Percentiles rank a stretch among this genome's conserved stretches.
Evolutionary conservation across 1,140 invertebrate species (phyloP).

Genomic region (Microplitis demolitor): DNA sequence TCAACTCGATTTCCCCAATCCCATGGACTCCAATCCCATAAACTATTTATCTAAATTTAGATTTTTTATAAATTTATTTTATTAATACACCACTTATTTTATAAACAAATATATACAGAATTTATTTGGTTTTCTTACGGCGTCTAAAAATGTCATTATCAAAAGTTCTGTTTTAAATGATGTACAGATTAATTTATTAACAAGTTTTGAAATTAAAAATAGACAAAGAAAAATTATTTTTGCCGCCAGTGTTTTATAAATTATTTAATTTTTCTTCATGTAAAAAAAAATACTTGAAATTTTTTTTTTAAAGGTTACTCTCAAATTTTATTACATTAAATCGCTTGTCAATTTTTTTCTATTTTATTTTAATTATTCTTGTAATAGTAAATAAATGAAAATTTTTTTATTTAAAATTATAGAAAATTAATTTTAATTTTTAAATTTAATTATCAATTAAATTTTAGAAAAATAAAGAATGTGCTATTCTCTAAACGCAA

Average conservation of each 20-base stretch:
- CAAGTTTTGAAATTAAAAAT: conserved; percentile 31
- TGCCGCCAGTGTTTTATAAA: conserved; percentile 2
- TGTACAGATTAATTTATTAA: conserved; percentile 29
- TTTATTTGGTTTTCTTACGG: conserved; percentile 30
- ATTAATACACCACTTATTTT: too few species aligned
- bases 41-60: conserved; percentile 28
- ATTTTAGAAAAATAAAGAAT: too few species aligned
- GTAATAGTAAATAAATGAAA: too few species aligned
- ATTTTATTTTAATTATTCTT: too few species aligned
- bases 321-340: too few species aligned
- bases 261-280: background rate
- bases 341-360: too few species aligned
- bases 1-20: conserved; percentile 36
- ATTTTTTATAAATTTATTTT: background rate
- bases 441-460: too few species aligned
- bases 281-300: background rate
- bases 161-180: conserved; percentile 39
- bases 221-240: background rate
- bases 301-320: background rate
- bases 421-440: too few species aligned
- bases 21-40: conserved; percentile 37
- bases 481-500: too few species aligned
- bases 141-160: conserved; percentile 40
- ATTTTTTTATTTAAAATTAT: too few species aligned
- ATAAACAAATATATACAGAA: background rate